These are phyloP conservation scores for Cephus nigrinus DNA, from an alignment of 2,888 invertebrate genomes.

Conservation along the genomic window DNA sequence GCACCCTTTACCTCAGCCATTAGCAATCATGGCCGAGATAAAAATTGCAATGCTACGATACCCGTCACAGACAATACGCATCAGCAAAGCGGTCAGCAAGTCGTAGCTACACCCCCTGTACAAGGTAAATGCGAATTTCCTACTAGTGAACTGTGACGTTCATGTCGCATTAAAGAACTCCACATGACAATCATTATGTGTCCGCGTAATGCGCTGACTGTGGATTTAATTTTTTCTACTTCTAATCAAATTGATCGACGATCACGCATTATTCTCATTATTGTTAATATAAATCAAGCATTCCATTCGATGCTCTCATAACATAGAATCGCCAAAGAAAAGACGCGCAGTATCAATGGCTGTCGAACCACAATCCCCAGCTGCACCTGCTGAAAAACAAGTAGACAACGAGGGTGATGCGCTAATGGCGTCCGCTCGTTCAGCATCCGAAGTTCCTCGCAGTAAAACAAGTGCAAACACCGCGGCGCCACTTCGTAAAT, in stretches of 20 bases:
- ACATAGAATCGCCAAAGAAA: conserved; percentile 66
- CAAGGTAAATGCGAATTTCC: conserved; percentile 44
- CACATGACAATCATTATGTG: not conserved
- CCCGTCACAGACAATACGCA: conserved; percentile 63
- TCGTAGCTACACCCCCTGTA: conserved; percentile 46
- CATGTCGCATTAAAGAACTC: too few species aligned
- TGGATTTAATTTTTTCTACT: not conserved
- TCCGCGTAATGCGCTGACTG: not conserved
- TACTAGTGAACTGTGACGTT: not conserved
- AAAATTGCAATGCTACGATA: conserved; percentile 77
- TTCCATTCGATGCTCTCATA: not conserved
- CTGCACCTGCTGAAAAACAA: conserved; percentile 59
- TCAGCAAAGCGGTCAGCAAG: conserved; percentile 54
- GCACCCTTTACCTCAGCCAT: conserved; percentile 57
- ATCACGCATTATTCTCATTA: not conserved
- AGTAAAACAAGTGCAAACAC: conserved; percentile 48
- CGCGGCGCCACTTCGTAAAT: conserved; percentile 55
- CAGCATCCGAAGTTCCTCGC: conserved; percentile 64
- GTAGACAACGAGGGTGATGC: conserved; percentile 77
- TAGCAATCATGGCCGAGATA: conserved; percentile 68
- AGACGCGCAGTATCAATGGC: conserved; percentile 68
- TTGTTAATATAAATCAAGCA: not conserved
- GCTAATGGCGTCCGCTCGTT: conserved; percentile 69
- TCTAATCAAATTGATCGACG: not conserved
- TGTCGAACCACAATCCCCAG: conserved; percentile 57